Conservation (phyloP, 2,113 vertebrate genomes). For the Tragelaphus scriptus region DNA sequence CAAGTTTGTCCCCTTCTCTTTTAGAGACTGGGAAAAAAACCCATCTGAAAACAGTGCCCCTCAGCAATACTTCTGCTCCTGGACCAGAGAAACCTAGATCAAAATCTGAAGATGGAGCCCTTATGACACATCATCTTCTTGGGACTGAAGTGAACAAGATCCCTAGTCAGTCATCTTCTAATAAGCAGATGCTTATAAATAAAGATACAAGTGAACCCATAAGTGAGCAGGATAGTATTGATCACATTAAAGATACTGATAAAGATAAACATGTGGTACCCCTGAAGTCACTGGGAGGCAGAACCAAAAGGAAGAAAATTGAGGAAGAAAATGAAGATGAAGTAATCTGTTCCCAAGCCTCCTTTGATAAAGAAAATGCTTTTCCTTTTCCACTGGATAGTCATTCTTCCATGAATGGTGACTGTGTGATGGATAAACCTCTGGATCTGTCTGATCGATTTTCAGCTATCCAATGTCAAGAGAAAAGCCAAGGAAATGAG, state of each 20-base stretch:
- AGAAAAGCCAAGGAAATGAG: constrained; percentile 76
- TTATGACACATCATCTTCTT: constrained; percentile 72
- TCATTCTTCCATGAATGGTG: constrained; percentile 67
- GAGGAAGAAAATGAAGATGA: constrained; percentile 73
- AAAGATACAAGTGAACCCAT: constrained; percentile 67
- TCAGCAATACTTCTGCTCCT: constrained; percentile 68
- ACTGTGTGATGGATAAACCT: constrained; percentile 76
- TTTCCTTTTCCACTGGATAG: constrained; percentile 49
- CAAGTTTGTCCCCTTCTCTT: constrained; percentile 79
- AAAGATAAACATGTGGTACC: constrained; percentile 47
- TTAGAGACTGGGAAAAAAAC: constrained; percentile 75
- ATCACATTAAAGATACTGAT: constrained; percentile 61
- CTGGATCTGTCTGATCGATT: constrained; percentile 84
- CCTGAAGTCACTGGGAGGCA: constrained; percentile 68
- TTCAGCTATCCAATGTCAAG: constrained; percentile 71
- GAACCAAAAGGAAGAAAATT: constrained; percentile 79
- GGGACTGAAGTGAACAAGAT: constrained; percentile 66
- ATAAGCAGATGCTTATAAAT: constrained; percentile 72
- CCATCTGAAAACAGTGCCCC: constrained; percentile 69
- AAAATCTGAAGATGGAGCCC: constrained; percentile 79
- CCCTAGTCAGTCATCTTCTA: constrained; percentile 72
- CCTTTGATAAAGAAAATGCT: constrained; percentile 82
- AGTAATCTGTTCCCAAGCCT: constrained; percentile 71
- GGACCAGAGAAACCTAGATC: constrained; percentile 76
- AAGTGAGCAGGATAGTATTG: constrained; percentile 40